Evolutionary conservation across 2,113 vertebrate species (phyloP), one percentile per base, ranked within the genome.

Genomic region (Stigmatopora nigra): DNA sequence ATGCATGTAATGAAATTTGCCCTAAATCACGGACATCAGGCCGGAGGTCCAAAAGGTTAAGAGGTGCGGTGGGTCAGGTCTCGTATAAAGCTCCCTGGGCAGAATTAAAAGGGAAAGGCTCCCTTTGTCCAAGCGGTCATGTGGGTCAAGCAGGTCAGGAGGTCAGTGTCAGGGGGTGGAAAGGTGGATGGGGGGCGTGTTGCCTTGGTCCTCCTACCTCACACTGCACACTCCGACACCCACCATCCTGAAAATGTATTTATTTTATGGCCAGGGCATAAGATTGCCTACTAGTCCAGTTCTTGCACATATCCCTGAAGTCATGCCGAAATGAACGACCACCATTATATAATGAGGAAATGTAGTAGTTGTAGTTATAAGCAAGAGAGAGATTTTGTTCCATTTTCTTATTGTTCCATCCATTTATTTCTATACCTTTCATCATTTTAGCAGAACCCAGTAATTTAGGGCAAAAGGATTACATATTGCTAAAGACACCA

Each of bases 101-200:
- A 80, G 62, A 85, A 89, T 89, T 89, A 88, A 91, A 90, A 90
- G 85, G 85, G 89, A 91, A 92, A 91, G 86, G 82, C 82, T 79
- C 76, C 86, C 82, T 91, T 90, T 92, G 90, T 91, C 87, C 80
- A 66, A 68, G 76, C 79, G 76, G 75, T 77, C 85, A 80, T 3
- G 14, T 72, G 76, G 89, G 90, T 91, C 88, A 89, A 85, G 78
- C 70, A 78, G 90, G 90, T 90, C 88, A 87, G 61, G 75, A 88
- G 90, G 91, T 90, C 87, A 90, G 83, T 86, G 86, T 91, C 81
- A 78, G 85, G 69, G 81, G 59, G 38, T 45, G 59, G 38, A 61
- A 61, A 84, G 85, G 86, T 85, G 71, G 73, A 45, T 11, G 38
- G 41, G 13, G 36, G 59, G 59, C 38, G 59, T 10, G 38, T 41